These are phyloP conservation scores for Strix occidentalis DNA, from an alignment of 2,797 vertebrate genomes.

Conservation along the genomic window DNA sequence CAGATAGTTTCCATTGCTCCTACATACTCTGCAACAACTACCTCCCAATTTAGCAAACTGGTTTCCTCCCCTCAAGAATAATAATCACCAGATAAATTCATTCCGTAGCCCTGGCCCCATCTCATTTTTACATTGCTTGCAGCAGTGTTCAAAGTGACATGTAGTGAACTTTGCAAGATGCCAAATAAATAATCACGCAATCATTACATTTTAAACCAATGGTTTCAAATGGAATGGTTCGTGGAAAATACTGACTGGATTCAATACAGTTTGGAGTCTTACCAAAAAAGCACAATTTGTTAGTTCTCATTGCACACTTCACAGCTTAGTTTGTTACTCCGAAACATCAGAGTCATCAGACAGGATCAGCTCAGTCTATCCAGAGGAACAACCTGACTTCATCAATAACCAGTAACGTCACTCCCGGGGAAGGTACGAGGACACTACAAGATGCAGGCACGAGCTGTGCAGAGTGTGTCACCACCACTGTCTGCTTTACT, in stretches of 20 bases:
- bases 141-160: background rate
- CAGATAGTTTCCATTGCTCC: background rate
- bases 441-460: background rate
- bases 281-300: background rate
- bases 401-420: background rate
- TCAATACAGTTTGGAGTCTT: background rate
- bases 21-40: background rate
- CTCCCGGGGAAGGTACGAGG: background rate
- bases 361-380: background rate
- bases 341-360: background rate
- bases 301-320: background rate
- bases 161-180: background rate
- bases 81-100: background rate
- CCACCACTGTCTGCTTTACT: too few species aligned
- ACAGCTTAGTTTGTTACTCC: background rate
- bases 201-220: background rate
- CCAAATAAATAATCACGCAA: background rate
- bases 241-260: background rate
- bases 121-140: background rate
- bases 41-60: background rate
- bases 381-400: background rate
- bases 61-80: background rate
- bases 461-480: background rate
- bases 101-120: background rate
- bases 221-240: background rate